Evolutionary conservation across 2,888 invertebrate genomes (phyloP).

Genomic region (Ischnus inquisitorius): DNA sequence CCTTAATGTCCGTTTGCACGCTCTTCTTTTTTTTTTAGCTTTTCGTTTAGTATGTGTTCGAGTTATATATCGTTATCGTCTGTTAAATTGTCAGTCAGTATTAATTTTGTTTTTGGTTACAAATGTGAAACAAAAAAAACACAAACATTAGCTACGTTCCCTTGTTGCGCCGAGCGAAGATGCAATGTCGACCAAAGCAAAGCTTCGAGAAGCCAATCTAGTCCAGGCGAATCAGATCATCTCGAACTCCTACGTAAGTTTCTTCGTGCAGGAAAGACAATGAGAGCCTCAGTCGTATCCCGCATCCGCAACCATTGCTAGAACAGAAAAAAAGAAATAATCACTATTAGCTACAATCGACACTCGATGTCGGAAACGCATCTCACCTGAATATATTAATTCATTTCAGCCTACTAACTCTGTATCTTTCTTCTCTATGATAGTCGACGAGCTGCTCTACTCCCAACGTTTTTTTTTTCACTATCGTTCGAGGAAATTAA

Average conservation of each 20-base stretch:
- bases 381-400: conserved; percentile 17
- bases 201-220: conserved; percentile 72
- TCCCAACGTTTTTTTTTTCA: conserved; percentile 13
- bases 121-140: conserved; percentile 47
- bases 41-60: conserved; percentile 27
- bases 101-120: conserved; percentile 67
- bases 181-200: conserved; percentile 71
- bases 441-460: conserved; percentile 40
- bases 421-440: conserved; percentile 40
- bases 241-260: conserved; percentile 81
- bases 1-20: conserved; percentile 24
- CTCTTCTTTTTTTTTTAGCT: conserved; percentile 27
- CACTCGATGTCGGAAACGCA: conserved; percentile 15
- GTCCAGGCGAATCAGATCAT: conserved; percentile 68
- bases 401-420: conserved; percentile 57
- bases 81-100: conserved; percentile 9
- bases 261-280: conserved; percentile 34
- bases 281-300: not conserved
- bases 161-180: conserved; percentile 76
- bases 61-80: conserved; percentile 21
- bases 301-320: conserved; percentile 25
- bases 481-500: not conserved
- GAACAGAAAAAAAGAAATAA: not conserved
- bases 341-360: not conserved
- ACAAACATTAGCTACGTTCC: conserved; percentile 77